Evolutionary conservation across 2,797 vertebrate genomes (phyloP), one percentile per base, ranked within the genome.

Genomic region (Percopsis omiscomaycus): DNA sequence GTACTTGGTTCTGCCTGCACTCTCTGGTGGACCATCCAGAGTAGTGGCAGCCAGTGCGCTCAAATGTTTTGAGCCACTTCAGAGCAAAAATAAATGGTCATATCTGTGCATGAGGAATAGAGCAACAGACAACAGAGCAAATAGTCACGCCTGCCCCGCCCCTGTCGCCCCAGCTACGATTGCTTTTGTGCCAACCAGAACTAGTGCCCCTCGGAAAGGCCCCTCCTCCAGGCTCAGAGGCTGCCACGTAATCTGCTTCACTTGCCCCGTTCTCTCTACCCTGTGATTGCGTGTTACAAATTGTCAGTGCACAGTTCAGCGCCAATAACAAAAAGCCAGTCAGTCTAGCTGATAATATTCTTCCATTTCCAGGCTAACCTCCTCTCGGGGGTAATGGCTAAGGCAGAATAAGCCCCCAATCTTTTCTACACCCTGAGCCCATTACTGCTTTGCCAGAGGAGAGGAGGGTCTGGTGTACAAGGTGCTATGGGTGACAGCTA

Each of bases 221-320:
- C 44, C 50, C n/a, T n/a, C 50, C 4, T 12, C 8, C 71, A 4
- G 32, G 32, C 74, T 16, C 50, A 37, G 68, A 68, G 28, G 66
- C 0, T 0, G n/a, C 54, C 54, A n/a, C 5, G 22, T 27, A 58
- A 56, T 56, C 9, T 16, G n/a, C n/a, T 13, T 3, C 61, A 51
- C 51, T n/a, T n/a, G 61, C 49, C 42, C 22, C 2, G 15, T 68
- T 28, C 42, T 30, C 29, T 0, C 52, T 0, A 37, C 50, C 70
- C 64, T 52, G 52, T 79, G 68, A 73, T 71, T 61, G 72, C 75
- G 64, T 67, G 62, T 10, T n/a, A 12, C 64, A 81, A 74, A 82
- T 58, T 73, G 79, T 73, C 32, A 66, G 48, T 3, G 12, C 10
- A 15, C 12, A 12, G 12, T 14, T 54, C 27, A n/a, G 8, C 52